phyloP scores from a whole-genome alignment of 2,888 invertebrate genomes.

The Zaprionus lineosus region DNA sequence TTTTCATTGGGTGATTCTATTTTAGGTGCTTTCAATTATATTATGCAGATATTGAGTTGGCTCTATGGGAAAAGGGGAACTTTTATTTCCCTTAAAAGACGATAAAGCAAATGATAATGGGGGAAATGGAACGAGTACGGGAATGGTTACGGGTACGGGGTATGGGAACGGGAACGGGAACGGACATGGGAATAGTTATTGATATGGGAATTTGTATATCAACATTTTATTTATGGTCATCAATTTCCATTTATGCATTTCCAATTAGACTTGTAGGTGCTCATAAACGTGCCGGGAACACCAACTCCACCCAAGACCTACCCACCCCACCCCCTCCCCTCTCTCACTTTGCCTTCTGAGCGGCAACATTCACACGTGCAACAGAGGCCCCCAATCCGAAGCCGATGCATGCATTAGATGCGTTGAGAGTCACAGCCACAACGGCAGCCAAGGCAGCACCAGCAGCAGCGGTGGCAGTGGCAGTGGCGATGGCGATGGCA shows the following conservation, averaged over 20 bases:
- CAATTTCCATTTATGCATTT: constrained; percentile 69
- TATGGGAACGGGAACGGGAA: constrained; percentile 2
- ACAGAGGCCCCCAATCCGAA: constrained; percentile 38
- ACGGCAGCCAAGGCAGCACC: constrained; percentile 8
- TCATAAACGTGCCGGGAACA: constrained; percentile 34
- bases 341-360: constrained; percentile 20
- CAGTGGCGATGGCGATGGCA: constrained; percentile 10
- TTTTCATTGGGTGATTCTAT: constrained; percentile 5
- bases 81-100: background rate
- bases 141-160: background rate
- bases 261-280: constrained; percentile 58
- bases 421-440: constrained; percentile 27
- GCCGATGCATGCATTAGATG: constrained; percentile 65
- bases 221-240: constrained; percentile 59
- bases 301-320: constrained; percentile 15
- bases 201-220: constrained; percentile 28
- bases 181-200: no score
- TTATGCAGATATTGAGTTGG: no score
- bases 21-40: no score
- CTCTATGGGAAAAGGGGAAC: background rate
- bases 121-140: background rate
- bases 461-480: background rate
- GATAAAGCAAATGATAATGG: no score
- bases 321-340: constrained; percentile 1
- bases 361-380: constrained; percentile 68